Evolutionary conservation across 2,888 invertebrate genomes (phyloP), one percentile per base, ranked within the genome.

Genomic region (Hyles lineata): DNA sequence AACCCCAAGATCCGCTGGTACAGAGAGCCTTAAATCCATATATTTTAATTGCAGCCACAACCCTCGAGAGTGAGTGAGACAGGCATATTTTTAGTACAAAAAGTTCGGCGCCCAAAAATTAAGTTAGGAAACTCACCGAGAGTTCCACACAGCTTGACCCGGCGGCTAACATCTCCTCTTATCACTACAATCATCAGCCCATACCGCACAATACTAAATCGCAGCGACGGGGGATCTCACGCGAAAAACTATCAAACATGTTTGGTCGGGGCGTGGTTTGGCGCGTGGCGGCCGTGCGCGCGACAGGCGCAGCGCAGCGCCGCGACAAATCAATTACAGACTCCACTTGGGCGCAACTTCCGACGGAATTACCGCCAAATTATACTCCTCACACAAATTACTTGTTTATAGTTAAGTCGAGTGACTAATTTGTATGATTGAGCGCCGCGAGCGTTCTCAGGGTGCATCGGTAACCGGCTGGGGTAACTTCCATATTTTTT

Each of bases 281-380:
- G 81, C 90, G 85, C 87, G 90, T 84, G 90, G 73, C 75, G 52
- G 84, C 9, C 91, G 80, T 86, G 87, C 83, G 90, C n/a, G 83
- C 81, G 79, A 74, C 85, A 79, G 72, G 70, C 82, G 82, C 84
- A 78, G 80, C 74, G 84, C 77, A 76, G 32, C 72, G 80, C 90
- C 89, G 90, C 89, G 93, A 92, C 93, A 93, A 94, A 94, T 93
- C 93, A 94, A 94, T 94, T 93, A 92, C 90, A 91, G 89, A 87
- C 88, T 87, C 84, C 83, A 84, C 76, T 77, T 73, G 85, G 88
- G 87, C 87, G 79, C 78, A 76, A 88, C 93, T 90, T 90, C 92
- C 92, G 90, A 89, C 75, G 77, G 84, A 90, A 92, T 93, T 92
- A 92, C 89, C 92, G 85, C 87, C 89, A 92, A 93, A 93, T 93